Conservation (phyloP, 2,888 invertebrate genomes). For the Crioceris asparagi region DNA sequence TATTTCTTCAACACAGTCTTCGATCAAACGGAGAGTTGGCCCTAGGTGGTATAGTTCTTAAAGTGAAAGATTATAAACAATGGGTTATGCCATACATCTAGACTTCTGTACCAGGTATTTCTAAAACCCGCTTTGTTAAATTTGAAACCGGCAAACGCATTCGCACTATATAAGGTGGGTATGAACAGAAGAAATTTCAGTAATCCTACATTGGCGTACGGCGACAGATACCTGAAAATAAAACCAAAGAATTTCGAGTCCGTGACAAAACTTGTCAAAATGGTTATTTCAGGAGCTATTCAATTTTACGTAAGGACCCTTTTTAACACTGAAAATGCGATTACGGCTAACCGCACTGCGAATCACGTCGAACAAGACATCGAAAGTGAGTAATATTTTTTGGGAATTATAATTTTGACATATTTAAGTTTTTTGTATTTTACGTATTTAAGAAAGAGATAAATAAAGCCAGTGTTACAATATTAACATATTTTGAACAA, state of each 20-base stretch:
- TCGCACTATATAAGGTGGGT: constrained; percentile 6
- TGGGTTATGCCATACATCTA: constrained; percentile 6
- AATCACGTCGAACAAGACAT: constrained; percentile 4
- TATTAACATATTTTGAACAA: too few species aligned
- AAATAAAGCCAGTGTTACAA: too few species aligned
- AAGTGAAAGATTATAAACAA: constrained; percentile 9
- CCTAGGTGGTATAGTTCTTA: constrained; percentile 5
- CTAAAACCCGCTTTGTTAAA: background rate
- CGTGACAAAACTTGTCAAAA: constrained; percentile 6
- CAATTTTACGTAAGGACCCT: constrained; percentile 10
- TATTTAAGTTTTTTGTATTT: background rate
- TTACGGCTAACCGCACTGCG: background rate
- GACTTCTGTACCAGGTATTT: constrained; percentile 7
- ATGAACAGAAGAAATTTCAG: constrained; percentile 5
- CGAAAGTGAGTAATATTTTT: constrained; percentile 5
- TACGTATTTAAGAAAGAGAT: too few species aligned
- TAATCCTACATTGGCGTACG: constrained; percentile 7
- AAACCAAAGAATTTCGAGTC: constrained; percentile 7
- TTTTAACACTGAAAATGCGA: constrained; percentile 4
- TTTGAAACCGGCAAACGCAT: constrained; percentile 5
- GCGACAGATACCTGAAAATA: constrained; percentile 8
- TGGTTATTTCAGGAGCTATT: constrained; percentile 9
- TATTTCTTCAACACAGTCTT: constrained; percentile 9
- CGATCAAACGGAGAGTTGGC: constrained; percentile 9
- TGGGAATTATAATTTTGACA: background rate